Evolutionary conservation across 2,888 invertebrate genomes (phyloP), one percentile per base, ranked within the genome.

Genomic region (Atethmia centrago): DNA sequence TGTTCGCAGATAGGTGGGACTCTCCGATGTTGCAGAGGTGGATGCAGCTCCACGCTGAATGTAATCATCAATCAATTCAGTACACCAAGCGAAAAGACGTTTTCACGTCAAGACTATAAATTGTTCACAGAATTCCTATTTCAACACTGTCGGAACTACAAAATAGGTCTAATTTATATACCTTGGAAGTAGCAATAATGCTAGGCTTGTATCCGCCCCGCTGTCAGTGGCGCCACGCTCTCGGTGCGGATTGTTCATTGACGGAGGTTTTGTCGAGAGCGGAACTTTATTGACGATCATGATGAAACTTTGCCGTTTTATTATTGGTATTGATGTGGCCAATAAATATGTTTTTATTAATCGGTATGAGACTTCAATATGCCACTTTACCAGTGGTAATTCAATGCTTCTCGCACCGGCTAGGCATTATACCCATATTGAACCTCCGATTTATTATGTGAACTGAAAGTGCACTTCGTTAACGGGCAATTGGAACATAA

Each of bases 281-380:
- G 31, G 61, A 61, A 71, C 59, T 62, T 87, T 85, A 87, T 84
- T 87, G 80, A 67, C 71, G 59, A 49, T 84, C 84, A 83, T 84
- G 86, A 83, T 80, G 84, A 85, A 84, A 84, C 84, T 31, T 74
- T 77, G 61, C 71, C 70, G 73, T 81, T 84, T 70, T 72, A 58
- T 81, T 69, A 77, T 79, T 77, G 72, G 62, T 65, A 53, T 56
- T 53, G 65, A 68, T 51, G 53, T 61, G 64, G 53, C 63, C 71
- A 83, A 71, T 77, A 77, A 82, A 77, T 70, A 68, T 31, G 55
- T 63, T 83, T 85, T 56, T 56, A 75, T 74, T 78, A 56, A 72
- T 59, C 68, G 68, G 63, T 63, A 71, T 79, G 85, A 53, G 45
- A 62, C 59, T 73, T 64, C 66, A 71, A 64, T 64, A 63, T 58